Conservation (phyloP, 2,797 vertebrate species). For the Nannoperca obscura region DNA sequence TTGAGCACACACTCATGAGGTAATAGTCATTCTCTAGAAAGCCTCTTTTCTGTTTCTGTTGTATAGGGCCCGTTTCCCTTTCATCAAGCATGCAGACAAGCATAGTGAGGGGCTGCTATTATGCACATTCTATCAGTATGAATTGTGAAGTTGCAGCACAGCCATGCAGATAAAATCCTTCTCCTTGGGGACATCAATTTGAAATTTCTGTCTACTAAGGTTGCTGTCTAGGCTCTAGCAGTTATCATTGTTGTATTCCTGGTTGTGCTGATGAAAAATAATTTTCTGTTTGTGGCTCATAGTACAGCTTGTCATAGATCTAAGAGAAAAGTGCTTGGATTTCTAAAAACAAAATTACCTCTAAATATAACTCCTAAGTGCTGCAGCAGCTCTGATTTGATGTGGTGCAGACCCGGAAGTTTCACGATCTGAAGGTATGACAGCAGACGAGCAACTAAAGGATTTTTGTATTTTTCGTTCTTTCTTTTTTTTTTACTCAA, state of each 20-base stretch:
- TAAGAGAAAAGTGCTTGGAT: constrained; percentile 56
- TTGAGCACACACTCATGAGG: constrained; percentile 79
- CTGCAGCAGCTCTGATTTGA: constrained; percentile 46
- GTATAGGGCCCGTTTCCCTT: constrained; percentile 70
- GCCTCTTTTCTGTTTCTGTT: constrained; percentile 76
- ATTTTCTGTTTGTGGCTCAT: constrained; percentile 45
- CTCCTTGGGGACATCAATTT: constrained; percentile 66
- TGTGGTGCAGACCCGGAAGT: constrained; percentile 29
- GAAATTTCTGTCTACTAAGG: constrained; percentile 64
- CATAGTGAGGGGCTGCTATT: constrained; percentile 63
- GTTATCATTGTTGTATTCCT: constrained; percentile 52
- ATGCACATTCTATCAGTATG: constrained; percentile 70
- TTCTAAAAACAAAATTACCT: constrained; percentile 57
- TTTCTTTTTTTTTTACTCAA: no score
- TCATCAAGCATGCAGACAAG: constrained; percentile 77
- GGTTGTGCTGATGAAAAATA: constrained; percentile 64
- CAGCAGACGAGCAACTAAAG: constrained; percentile 23
- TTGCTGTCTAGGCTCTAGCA: constrained; percentile 42
- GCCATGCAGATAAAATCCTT: constrained; percentile 66
- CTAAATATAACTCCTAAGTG: constrained; percentile 57
- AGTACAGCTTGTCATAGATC: constrained; percentile 48
- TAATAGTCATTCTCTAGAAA: constrained; percentile 77
- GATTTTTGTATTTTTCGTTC: not conserved
- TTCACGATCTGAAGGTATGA: constrained; percentile 31
- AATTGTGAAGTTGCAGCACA: constrained; percentile 67